Conservation (phyloP, 2,113 vertebrate genomes). For the Ictidomys tridecemlineatus region DNA sequence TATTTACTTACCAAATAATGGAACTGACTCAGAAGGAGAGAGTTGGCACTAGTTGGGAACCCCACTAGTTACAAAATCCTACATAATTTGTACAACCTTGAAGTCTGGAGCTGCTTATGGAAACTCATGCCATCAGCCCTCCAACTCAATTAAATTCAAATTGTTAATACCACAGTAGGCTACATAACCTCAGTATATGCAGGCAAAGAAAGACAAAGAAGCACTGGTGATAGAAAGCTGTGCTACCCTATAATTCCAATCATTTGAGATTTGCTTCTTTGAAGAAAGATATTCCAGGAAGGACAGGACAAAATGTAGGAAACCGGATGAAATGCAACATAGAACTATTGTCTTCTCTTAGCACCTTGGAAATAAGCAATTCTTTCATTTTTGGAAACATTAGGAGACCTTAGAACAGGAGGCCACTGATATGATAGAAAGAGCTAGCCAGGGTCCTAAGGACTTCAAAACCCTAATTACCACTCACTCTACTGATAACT, state of each 20-base stretch:
- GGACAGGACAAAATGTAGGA: slow-evolving; percentile 24
- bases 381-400: slow-evolving; percentile 44
- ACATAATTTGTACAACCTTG: slow-evolving; percentile 53
- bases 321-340: not conserved
- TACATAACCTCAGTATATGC: not conserved
- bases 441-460: not conserved
- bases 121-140: slow-evolving; percentile 43
- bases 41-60: slow-evolving; percentile 26
- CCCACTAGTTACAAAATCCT: slow-evolving; percentile 49
- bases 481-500: not conserved
- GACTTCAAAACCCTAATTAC: not conserved
- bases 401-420: slow-evolving; percentile 20
- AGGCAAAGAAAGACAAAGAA: slow-evolving; percentile 56
- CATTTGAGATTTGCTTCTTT: slow-evolving; percentile 43
- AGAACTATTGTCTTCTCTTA: slow-evolving; percentile 31
- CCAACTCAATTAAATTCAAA: slow-evolving; percentile 53
- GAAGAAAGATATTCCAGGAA: slow-evolving; percentile 1
- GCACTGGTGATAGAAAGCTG: not conserved
- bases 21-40: slow-evolving; percentile 66
- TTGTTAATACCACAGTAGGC: not conserved
- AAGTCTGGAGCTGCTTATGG: slow-evolving; percentile 47
- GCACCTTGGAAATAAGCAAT: not conserved
- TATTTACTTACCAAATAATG: slow-evolving; percentile 73
- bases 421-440: not conserved
- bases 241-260: not conserved